These are phyloP conservation scores for Noctua fimbriata DNA, from an alignment of 2,888 invertebrate genomes.

Conservation along the genomic window DNA sequence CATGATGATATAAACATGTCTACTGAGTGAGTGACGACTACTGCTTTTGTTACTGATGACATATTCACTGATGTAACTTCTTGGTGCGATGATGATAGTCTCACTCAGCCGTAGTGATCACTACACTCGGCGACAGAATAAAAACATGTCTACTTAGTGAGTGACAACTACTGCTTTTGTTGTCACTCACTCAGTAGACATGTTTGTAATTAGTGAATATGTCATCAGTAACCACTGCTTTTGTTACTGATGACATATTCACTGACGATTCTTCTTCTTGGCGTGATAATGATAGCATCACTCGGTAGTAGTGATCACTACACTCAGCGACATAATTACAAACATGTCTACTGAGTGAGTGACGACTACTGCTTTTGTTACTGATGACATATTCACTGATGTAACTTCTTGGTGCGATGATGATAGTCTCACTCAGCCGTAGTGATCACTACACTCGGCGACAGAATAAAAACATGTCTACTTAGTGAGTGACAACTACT, in stretches of 20 bases:
- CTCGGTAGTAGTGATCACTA: slow-evolving; percentile 49
- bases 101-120: too few relatives aligned
- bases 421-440: not conserved
- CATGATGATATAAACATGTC: slow-evolving; percentile 41
- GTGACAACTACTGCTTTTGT: slow-evolving; percentile 30
- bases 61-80: too few relatives aligned
- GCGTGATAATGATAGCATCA: not conserved
- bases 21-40: slow-evolving; percentile 44
- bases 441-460: slow-evolving; percentile 60
- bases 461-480: slow-evolving; percentile 56
- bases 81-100: too few relatives aligned
- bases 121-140: not conserved
- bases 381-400: too few relatives aligned
- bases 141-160: slow-evolving; percentile 15
- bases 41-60: too few relatives aligned
- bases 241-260: too few relatives aligned
- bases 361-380: slow-evolving; percentile 19
- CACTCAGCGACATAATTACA: slow-evolving; percentile 39
- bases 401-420: not conserved
- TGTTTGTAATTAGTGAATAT: too few relatives aligned
- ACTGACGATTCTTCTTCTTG: not conserved
- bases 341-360: slow-evolving; percentile 25
- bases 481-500: slow-evolving; percentile 43
- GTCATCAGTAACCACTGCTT: too few relatives aligned
- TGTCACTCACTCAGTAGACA: too few relatives aligned